Evolutionary conservation across 2,113 vertebrate genomes (phyloP).

Genomic region (Neofelis nebulosa): DNA sequence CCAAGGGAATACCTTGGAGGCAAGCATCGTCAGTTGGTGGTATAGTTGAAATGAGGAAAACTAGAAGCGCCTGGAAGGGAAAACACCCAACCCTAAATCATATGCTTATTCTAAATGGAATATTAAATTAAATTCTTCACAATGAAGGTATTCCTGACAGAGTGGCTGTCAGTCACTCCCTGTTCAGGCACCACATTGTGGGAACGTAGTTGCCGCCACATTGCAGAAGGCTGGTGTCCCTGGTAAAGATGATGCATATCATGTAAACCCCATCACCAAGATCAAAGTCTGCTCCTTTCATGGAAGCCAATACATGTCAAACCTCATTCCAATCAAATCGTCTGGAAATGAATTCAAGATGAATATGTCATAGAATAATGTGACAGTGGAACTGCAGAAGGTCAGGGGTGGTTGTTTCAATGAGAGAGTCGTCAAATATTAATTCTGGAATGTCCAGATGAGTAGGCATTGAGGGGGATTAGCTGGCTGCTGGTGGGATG

Average conservation of each 20-base stretch:
- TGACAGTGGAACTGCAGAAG: slow-evolving; percentile 89
- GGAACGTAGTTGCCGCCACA: slow-evolving; percentile 77
- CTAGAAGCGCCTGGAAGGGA: slow-evolving; percentile 71
- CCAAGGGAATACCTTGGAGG: slow-evolving; percentile 16
- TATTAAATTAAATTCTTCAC: slow-evolving; percentile 86
- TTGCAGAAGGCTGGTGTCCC: slow-evolving; percentile 85
- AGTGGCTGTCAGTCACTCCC: slow-evolving; percentile 86
- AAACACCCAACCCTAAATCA: slow-evolving; percentile 80
- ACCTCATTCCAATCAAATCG: slow-evolving; percentile 90
- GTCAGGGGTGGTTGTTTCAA: slow-evolving; percentile 89
- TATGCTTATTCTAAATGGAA: slow-evolving; percentile 86
- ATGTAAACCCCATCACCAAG: slow-evolving; percentile 89
- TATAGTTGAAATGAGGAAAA: slow-evolving; percentile 72
- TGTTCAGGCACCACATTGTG: slow-evolving; percentile 85
- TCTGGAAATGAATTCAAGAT: slow-evolving; percentile 91
- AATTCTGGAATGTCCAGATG: slow-evolving; percentile 88
- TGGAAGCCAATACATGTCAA: slow-evolving; percentile 89
- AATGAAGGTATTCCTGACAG: slow-evolving; percentile 90
- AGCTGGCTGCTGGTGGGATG: slow-evolving; percentile 82
- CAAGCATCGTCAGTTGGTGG: slow-evolving; percentile 14
- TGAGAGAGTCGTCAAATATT: slow-evolving; percentile 91
- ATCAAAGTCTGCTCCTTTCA: slow-evolving; percentile 89
- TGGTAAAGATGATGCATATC: slow-evolving; percentile 89
- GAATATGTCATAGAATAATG: slow-evolving; percentile 91
- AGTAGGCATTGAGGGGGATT: slow-evolving; percentile 86